Evolutionary conservation across 2,113 vertebrate species (phyloP), one percentile per base, ranked within the genome.

Genomic region (Thamnaconus septentrionalis): DNA sequence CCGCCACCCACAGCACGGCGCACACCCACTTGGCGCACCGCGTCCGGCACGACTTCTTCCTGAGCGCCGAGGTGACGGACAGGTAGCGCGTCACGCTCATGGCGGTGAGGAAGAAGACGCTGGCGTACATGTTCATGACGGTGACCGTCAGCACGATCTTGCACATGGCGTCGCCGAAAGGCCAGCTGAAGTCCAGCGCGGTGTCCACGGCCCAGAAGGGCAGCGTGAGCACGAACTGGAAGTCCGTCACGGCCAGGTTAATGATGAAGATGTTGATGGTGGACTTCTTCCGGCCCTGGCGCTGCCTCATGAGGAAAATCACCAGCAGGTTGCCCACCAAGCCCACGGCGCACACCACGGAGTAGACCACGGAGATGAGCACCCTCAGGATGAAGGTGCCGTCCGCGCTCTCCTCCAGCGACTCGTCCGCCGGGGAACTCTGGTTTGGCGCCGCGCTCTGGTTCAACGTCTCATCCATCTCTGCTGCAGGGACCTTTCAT

Each of bases 191-290:
- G 81, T 93, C 92, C 60, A 90, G 78, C 39, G 82, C 92, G 1
- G 88, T 89, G 83, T 92, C 92, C 71, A 88, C 90, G 0, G 91
- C 91, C 90, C 91, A 93, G 80, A 92, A 94, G n/a, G 92, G 92
- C 61, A 92, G 76, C 0, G 87, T 91, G 45, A 91, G 80, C 42
- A 92, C 90, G 41, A 93, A 93, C 88, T 92, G 91, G 65, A 92
- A 91, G 84, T 92, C 90, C 0, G 90, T 92, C 56, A 90, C 87
- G 0, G 91, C 90, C 80, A 92, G 60, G 81, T 89, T 91, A 41
- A 90, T 86, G 63, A 94, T 88, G 69, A 93, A 94, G 39, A 90
- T 70, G 59, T 87, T 91, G 42, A 93, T 90, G 6, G 74, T 89
- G 5, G 88, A 92, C 53, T 69, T 88, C 67, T 89, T 90, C 3